These are phyloP conservation scores for Parelbella ahira DNA, from an alignment of 2,888 invertebrate genomes.

Conservation along the genomic window DNA sequence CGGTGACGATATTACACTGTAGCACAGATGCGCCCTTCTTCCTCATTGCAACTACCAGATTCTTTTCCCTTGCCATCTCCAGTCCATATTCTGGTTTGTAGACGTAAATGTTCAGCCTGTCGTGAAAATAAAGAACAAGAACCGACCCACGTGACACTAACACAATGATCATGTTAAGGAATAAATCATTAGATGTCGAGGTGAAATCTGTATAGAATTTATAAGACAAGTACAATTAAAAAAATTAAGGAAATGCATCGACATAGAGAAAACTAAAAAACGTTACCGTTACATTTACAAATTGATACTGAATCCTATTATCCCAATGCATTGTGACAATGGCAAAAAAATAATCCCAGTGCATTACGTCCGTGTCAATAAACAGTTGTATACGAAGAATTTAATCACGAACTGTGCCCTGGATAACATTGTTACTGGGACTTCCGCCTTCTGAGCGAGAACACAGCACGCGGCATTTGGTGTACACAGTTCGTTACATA, in stretches of 20 bases:
- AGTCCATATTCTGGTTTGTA: constrained; percentile 38
- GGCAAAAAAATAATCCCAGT: constrained; percentile 48
- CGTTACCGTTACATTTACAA: constrained; percentile 47
- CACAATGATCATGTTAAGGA: no score
- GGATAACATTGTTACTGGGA: constrained; percentile 37
- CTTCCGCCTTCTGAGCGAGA: constrained; percentile 8
- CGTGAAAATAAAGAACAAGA: constrained; percentile 8
- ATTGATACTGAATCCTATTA: constrained; percentile 39
- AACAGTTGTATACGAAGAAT: constrained; percentile 43
- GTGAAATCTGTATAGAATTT: no score
- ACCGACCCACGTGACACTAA: no score
- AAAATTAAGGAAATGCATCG: no score
- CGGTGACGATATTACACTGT: constrained; percentile 46
- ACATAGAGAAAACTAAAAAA: not conserved
- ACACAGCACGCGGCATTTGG: no score
- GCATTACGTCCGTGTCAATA: constrained; percentile 41
- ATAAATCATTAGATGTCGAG: no score
- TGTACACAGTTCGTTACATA: no score
- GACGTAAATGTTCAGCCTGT: constrained; percentile 45
- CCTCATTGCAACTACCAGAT: constrained; percentile 31
- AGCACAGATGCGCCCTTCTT: constrained; percentile 36
- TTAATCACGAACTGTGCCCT: constrained; percentile 40
- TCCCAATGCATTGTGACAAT: constrained; percentile 42
- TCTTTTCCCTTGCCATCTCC: constrained; percentile 33
- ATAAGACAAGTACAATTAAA: no score